Percentiles rank a stretch among this genome's conserved stretches.
Evolutionary conservation across 2,797 vertebrate genomes (phyloP).

Genomic region (Acanthiza pusilla): DNA sequence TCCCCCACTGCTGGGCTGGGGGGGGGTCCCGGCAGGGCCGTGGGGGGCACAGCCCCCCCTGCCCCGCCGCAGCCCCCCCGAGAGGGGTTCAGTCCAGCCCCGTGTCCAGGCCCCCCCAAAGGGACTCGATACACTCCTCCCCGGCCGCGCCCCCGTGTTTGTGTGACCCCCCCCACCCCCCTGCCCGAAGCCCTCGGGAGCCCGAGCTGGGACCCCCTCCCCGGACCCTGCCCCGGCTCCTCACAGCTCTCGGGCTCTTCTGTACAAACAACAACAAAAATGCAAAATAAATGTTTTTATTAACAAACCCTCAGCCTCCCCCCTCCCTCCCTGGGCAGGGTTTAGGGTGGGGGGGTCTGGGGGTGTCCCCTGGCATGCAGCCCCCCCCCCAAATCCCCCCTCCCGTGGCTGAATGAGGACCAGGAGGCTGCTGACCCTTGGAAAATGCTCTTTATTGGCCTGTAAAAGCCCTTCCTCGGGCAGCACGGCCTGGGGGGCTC

Average conservation of each 20-base stretch:
- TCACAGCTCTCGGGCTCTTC: slow-evolving; percentile 77
- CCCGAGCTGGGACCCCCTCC: not conserved
- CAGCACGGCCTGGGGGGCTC: not conserved
- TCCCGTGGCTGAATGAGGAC: not conserved
- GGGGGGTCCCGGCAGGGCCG: not conserved
- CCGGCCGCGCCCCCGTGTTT: slow-evolving; percentile 43
- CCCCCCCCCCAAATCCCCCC: too few species aligned
- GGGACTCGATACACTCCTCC: slow-evolving; percentile 75
- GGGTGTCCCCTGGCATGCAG: not conserved
- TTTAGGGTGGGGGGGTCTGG: not conserved
- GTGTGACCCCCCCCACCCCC: slow-evolving; percentile 36
- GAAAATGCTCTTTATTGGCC: not conserved
- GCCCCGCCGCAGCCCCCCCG: not conserved
- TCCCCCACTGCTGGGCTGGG: not conserved
- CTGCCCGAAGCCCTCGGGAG: not conserved
- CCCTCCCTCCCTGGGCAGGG: not conserved
- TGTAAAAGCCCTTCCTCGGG: not conserved
- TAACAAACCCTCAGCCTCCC: slow-evolving; percentile 46
- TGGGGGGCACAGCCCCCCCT: not conserved
- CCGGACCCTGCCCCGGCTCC: not conserved
- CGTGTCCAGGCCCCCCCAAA: not conserved
- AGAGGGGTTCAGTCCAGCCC: not conserved
- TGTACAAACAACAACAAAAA: slow-evolving; percentile 69
- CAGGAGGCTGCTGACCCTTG: not conserved
- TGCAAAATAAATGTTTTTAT: slow-evolving; percentile 94